Base-by-base conservation (phyloP, 2,113 vertebrate genomes). In the Pithys albifrons region DNA sequence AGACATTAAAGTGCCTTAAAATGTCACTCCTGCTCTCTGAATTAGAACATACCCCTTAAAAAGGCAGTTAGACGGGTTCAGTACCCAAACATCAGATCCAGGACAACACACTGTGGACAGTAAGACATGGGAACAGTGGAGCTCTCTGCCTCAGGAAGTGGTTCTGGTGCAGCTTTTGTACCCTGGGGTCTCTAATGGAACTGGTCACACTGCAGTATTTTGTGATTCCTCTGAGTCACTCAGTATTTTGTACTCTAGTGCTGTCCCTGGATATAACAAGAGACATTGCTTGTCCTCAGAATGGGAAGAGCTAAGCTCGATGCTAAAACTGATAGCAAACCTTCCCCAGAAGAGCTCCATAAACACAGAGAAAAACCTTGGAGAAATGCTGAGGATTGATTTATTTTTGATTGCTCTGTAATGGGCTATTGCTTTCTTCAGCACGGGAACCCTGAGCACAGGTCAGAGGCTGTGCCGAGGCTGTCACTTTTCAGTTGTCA, bases 21-120 rank as follows among this genome's bases (percentile, higher is more conserved):
- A 67, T 54, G 25, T 49, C 28, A 19, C 20, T 28, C 7, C 62
- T 81, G 18, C 20, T 43, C 14, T 88, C 67, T 84, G 81, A 9
- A 14, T 76, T 72, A 69, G 70, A 91, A n/a, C 3, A 4, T 74
- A 11, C 6, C 16, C 33, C 18, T 82, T 82, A 49, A 61, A 85
- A 75, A 61, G 18, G 58, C 35, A 81, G 23, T 25, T 77, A 35
- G 61, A 13, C 3, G 2, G 43, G 16, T 10, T 83, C 43, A 67
- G 0, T 58, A 46, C 16, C 14, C 22, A 37, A 46, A 39, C 29
- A 5, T 55, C 18, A 5, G 35, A 43, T 71, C 8, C 20, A 51
- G 75, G 41, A 10, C 24, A 39, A 10, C 37, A 10, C 0, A 0
- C 3, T 35, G 62, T 31, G 23, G 52, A 25, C 9, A 1, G 45